These are phyloP conservation scores for Pachyrhynchus sulphureomaculatus DNA, from an alignment of 1,140 invertebrate species.

Conservation along the genomic window DNA sequence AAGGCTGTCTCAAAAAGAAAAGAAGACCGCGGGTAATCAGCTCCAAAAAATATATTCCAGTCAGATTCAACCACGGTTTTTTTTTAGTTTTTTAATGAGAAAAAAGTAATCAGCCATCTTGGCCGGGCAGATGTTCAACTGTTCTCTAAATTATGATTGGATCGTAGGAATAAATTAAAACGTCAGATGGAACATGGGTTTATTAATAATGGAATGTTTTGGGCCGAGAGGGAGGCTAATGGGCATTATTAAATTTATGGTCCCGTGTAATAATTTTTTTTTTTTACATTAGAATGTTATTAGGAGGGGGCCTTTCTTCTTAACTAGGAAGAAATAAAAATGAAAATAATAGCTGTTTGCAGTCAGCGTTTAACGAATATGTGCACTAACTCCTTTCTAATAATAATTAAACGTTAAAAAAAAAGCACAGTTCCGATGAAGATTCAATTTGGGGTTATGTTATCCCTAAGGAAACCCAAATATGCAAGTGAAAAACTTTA, in stretches of 20 bases:
- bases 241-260: slow-evolving; percentile 16
- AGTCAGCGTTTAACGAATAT: too few relatives aligned
- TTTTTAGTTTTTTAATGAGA: slow-evolving; percentile 23
- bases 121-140: slow-evolving; percentile 20
- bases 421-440: too few relatives aligned
- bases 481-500: too few relatives aligned
- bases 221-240: slow-evolving; percentile 1
- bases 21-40: slow-evolving; percentile 20
- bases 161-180: slow-evolving; percentile 24
- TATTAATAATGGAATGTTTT: slow-evolving; percentile 21
- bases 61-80: slow-evolving; percentile 15
- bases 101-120: slow-evolving; percentile 26
- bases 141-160: slow-evolving; percentile 29
- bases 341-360: too few relatives aligned
- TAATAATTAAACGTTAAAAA: too few relatives aligned
- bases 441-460: too few relatives aligned
- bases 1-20: slow-evolving; percentile 22
- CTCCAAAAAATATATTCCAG: slow-evolving; percentile 23
- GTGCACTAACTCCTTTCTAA: too few relatives aligned
- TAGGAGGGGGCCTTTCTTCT: too few relatives aligned
- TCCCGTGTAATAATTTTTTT: slow-evolving; percentile 3
- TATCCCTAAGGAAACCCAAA: too few relatives aligned
- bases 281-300: not conserved
- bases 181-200: slow-evolving; percentile 24
- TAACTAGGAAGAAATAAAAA: too few relatives aligned